Evolutionary conservation across 2,797 vertebrate species (phyloP).

Genomic region (Harpagifer antarcticus): DNA sequence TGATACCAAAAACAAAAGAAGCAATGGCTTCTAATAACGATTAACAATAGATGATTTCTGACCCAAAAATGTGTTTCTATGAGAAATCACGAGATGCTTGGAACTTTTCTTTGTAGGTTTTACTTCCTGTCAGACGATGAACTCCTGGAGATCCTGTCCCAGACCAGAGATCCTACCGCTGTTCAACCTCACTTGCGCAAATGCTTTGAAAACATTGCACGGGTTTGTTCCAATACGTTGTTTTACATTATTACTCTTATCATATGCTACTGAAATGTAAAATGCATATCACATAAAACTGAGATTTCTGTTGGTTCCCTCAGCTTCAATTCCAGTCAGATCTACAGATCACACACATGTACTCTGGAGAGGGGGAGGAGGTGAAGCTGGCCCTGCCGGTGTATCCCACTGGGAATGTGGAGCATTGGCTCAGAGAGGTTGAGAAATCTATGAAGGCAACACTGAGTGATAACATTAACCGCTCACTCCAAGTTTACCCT

Average conservation of each 20-base stretch:
- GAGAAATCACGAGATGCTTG: background rate
- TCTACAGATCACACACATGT: conserved; percentile 94
- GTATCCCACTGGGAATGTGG: conserved; percentile 89
- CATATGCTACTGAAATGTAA: background rate
- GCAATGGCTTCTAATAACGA: background rate
- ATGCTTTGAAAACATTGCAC: conserved; percentile 94
- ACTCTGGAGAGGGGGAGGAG: conserved; percentile 91
- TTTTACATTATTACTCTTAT: background rate
- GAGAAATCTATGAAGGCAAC: conserved; percentile 93
- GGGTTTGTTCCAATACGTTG: conserved; percentile 73
- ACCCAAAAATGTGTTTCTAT: background rate
- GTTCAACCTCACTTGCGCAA: conserved; percentile 94
- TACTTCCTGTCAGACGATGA: conserved; percentile 97
- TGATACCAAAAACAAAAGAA: background rate
- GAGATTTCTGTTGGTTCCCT: conserved; percentile 38
- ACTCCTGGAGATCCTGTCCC: conserved; percentile 93
- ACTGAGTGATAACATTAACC: conserved; percentile 87
- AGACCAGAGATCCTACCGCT: conserved; percentile 93
- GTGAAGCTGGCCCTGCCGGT: conserved; percentile 85
- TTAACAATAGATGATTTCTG: background rate
- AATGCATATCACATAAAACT: background rate
- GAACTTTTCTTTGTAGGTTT: conserved; percentile 85
- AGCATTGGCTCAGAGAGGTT: conserved; percentile 91
- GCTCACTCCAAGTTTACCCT: conserved; percentile 86
- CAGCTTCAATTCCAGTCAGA: conserved; percentile 93